Base-by-base conservation (phyloP, 2,888 invertebrate species). In the Alcis repandata region DNA sequence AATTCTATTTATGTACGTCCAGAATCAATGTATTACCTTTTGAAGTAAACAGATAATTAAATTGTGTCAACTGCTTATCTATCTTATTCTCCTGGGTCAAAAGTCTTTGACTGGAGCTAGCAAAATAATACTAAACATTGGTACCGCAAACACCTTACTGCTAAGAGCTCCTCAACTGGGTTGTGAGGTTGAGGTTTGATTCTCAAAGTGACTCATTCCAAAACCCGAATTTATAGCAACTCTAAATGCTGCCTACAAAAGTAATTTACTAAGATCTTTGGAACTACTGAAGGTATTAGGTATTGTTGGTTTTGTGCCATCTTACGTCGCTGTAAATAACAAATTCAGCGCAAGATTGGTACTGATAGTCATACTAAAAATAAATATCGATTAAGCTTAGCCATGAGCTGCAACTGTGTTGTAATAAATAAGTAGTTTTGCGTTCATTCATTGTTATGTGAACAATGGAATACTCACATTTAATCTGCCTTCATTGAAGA, bases 41-140 rank as follows among this genome's bases (percentile, higher is more conserved):
- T 63, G 68, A 73, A 70, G 72, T 80, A 77, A 80, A 80, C 74
- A 65, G 67, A 84, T 78, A 78, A 69, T 69, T 74, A 79, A 83
- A 83, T 78, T 80, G 80, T 80, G 80, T 80, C 71, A 69, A 74
- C 72, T 11, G 11, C 13, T 81, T 85, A 84, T 87, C 84, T 76
- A 69, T 68, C 62, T 60, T 9, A 41, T 51, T 70, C 75, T 68
- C 60, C 19, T 33, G 57, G 83, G 83, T 82, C 82, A 84, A 51
- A 80, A 77, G 83, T 79, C 80, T 45, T 73, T 49, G 79, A 78
- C 78, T 43, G 48, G 43, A 49, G 17, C 33, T 49, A 49, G 33
- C 13, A 19, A 45, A 10, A 19, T 49, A 10, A 19, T 49, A 33
- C 3, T 6, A 49, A 32, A 20, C 36, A 51, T 51, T 36, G 13